These are phyloP conservation scores for Chrysomela aeneicollis DNA, from an alignment of 2,888 invertebrate species.

Conservation along the genomic window DNA sequence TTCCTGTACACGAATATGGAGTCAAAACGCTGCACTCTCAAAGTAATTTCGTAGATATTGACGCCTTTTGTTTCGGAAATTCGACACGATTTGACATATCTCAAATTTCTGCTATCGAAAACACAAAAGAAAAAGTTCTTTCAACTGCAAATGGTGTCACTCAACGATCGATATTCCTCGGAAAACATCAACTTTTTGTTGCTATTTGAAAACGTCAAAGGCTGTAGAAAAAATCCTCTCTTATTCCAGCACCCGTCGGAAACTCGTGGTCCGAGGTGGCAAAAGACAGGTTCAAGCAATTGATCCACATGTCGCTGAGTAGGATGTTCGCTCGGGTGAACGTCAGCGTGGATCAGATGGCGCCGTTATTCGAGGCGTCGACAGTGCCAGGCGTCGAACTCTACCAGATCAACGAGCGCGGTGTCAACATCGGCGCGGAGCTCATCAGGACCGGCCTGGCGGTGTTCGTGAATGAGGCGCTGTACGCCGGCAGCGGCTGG, in stretches of 20 bases:
- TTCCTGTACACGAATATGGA: too few relatives aligned
- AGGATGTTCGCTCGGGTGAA: slow-evolving; percentile 78
- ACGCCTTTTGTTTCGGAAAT: too few relatives aligned
- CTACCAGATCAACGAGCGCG: slow-evolving; percentile 73
- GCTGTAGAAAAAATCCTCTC: too few relatives aligned
- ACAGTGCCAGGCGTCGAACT: slow-evolving; percentile 82
- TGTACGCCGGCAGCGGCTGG: slow-evolving; percentile 45
- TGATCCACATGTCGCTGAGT: slow-evolving; percentile 80
- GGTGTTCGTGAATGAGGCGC: slow-evolving; percentile 53
- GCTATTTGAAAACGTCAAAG: too few relatives aligned
- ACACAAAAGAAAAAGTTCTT: too few relatives aligned
- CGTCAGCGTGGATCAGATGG: slow-evolving; percentile 64
- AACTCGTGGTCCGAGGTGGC: slow-evolving; percentile 71
- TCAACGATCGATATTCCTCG: too few relatives aligned
- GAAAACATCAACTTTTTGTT: too few relatives aligned
- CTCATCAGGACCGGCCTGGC: slow-evolving; percentile 70
- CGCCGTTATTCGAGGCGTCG: slow-evolving; percentile 69
- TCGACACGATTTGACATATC: too few relatives aligned
- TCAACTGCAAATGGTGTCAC: too few relatives aligned
- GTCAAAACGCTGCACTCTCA: too few relatives aligned
- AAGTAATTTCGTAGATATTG: too few relatives aligned
- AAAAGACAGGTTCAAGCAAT: slow-evolving; percentile 73
- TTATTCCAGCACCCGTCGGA: slow-evolving; percentile 59
- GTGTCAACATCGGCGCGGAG: slow-evolving; percentile 70
- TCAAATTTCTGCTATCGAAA: too few relatives aligned